Base-by-base conservation (phyloP, 2,888 invertebrate species). In the Bembecia ichneumoniformis region DNA sequence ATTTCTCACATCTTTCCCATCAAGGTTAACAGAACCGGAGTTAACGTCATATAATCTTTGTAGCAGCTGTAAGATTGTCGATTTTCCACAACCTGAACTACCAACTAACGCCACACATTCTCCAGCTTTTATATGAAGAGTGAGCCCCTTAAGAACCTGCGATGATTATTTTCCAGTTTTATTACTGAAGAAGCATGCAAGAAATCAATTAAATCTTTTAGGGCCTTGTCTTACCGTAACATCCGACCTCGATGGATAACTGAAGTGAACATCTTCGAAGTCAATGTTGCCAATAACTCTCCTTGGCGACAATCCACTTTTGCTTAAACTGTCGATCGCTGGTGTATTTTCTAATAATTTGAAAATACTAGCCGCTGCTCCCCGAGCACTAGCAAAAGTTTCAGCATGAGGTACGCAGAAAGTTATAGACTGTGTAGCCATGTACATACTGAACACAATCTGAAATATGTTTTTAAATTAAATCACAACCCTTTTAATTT, bases 41-140 rank as follows among this genome's bases (percentile, higher is more conserved):
- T 63, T 58, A 0, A 93, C 91, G 64, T 94, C 93, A 63, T 94
- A 94, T 53, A 94, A 88, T 51, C 94, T 80, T 60, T 93, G 93
- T 51, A 93, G 80, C 10, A 96, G 79, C 62, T 95, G 94, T 45
- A 95, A 77, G 48, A 92, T 90, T 0, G 95, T 95, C 1, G 93
- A 93, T 73, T 95, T 95, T 2, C 95, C 95, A 68, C 94, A 94
- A 0, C 95, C 95, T 10, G 92, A 92, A 11, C 92, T 89, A 0
- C 91, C 93, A 0, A 93, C 93, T 36, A 94, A 75, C 0, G 93
- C 94, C 1, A 94, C 91, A 35, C 91, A 92, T 70, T 93, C 90
- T 0, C 93, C 93, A 3, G 90, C 77, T 57, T 89, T 89, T 17
- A 93, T 88, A 46, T 88, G 87, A 45, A 94, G 74, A 20, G 89